Conservation (phyloP, 1,140 invertebrate species). For the Ericerus pela region DNA sequence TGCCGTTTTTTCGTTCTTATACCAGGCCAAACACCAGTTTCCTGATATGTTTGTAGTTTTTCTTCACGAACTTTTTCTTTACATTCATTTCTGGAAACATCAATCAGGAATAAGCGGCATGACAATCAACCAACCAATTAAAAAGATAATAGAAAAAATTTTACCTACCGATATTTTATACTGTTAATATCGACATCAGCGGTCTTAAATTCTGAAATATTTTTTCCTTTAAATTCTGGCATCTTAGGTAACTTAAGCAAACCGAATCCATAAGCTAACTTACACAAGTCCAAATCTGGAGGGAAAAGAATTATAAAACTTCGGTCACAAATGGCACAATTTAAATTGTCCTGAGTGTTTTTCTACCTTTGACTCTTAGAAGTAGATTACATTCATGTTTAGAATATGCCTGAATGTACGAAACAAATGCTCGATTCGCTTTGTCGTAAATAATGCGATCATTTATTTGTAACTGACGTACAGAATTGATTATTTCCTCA, state of each 20-base stretch:
- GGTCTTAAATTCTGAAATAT: constrained; percentile 46
- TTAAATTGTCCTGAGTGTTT: background rate
- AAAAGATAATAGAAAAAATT: constrained; percentile 20
- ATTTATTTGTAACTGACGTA: constrained; percentile 44
- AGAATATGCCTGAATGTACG: constrained; percentile 80
- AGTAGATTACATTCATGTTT: constrained; percentile 93
- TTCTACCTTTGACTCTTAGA: constrained; percentile 40
- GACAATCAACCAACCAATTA: background rate
- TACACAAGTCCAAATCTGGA: constrained; percentile 68
- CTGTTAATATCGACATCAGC: constrained; percentile 54
- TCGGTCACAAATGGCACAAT: background rate
- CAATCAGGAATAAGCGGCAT: background rate
- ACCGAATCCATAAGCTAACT: constrained; percentile 75
- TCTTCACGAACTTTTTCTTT: constrained; percentile 54
- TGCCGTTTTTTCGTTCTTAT: constrained; percentile 38
- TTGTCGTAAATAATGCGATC: constrained; percentile 74
- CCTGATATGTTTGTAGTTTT: constrained; percentile 53
- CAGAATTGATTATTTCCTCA: constrained; percentile 28
- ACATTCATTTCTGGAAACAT: constrained; percentile 43
- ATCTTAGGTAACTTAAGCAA: constrained; percentile 80
- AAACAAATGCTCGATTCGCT: constrained; percentile 84
- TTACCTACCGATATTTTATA: constrained; percentile 52
- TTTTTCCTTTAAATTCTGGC: constrained; percentile 73
- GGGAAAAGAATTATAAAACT: background rate
- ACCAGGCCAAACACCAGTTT: constrained; percentile 64